Evolutionary conservation across 2,113 vertebrate genomes (phyloP).

Genomic region (Hoplias malabaricus): DNA sequence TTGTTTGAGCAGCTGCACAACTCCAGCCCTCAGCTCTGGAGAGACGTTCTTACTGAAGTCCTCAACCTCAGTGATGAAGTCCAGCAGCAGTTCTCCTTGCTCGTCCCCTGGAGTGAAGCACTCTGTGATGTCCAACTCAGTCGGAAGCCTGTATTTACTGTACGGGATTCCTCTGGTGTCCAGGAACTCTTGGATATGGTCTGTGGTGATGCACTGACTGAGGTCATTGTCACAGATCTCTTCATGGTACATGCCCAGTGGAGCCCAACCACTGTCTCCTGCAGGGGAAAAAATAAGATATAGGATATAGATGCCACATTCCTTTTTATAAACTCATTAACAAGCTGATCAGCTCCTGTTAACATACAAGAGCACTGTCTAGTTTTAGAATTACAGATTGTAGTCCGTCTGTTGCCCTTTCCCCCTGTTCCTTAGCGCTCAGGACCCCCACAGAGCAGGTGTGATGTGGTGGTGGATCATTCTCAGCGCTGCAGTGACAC

Average conservation of each 20-base stretch:
- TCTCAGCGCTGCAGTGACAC: no score
- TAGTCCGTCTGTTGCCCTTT: no score
- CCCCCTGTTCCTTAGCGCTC: no score
- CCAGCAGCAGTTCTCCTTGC: slow-evolving; percentile 84
- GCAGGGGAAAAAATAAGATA: slow-evolving; percentile 11
- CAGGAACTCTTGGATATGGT: slow-evolving; percentile 75
- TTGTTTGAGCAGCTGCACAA: slow-evolving; percentile 78
- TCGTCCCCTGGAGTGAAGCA: slow-evolving; percentile 83
- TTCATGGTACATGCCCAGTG: slow-evolving; percentile 71
- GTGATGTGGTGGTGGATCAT: no score
- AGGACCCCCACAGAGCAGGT: no score
- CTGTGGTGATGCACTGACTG: slow-evolving; percentile 74
- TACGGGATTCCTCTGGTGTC: slow-evolving; percentile 68
- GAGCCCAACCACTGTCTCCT: slow-evolving; percentile 82
- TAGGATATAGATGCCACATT: no score
- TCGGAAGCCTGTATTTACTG: slow-evolving; percentile 77
- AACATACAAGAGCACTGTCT: no score
- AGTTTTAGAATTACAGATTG: no score
- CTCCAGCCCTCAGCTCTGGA: slow-evolving; percentile 74
- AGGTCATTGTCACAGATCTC: no score
- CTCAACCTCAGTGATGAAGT: slow-evolving; percentile 86
- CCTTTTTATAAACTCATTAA: no score
- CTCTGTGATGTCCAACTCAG: slow-evolving; percentile 86
- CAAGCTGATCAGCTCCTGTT: no score
- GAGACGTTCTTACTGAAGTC: slow-evolving; percentile 82